A percentile compares a stretch with the other conserved stretches of the same genome.
Evolutionary conservation across 1,140 invertebrate species (phyloP).

Genomic region (Battus philenor): DNA sequence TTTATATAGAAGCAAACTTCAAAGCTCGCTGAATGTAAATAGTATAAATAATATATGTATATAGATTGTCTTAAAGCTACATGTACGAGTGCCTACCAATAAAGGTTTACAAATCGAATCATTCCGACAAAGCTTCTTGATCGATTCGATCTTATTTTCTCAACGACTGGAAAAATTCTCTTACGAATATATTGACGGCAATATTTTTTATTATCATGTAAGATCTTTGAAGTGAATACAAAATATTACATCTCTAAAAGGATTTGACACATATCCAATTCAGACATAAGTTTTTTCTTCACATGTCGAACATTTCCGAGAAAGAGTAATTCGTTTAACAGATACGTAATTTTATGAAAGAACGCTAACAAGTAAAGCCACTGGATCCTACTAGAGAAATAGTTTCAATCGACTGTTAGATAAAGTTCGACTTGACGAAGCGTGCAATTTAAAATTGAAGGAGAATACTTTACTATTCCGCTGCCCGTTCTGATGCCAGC

Average conservation of each 20-base stretch:
- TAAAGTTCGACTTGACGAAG: conserved; percentile 47
- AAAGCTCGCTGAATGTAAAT: too few species aligned
- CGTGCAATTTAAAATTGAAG: conserved; percentile 45
- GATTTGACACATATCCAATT: conserved; percentile 16
- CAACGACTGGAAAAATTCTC: conserved; percentile 12
- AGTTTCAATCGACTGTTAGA: conserved; percentile 60
- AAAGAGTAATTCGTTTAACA: too few species aligned
- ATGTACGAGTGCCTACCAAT: too few species aligned
- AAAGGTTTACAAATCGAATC: conserved; percentile 16
- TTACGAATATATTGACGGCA: conserved; percentile 12
- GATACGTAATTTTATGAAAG: too few species aligned
- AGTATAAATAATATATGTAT: too few species aligned
- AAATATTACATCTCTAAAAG: conserved; percentile 16
- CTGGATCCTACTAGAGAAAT: conserved; percentile 48
- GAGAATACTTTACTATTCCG: background rate
- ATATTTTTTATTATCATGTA: conserved; percentile 14
- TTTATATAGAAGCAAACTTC: too few species aligned
- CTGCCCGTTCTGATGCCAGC: background rate
- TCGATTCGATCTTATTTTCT: conserved; percentile 14
- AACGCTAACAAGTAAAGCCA: conserved; percentile 19
- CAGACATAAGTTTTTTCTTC: background rate
- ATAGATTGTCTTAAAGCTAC: too few species aligned
- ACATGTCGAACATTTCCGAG: conserved; percentile 1
- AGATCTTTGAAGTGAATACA: conserved; percentile 15
- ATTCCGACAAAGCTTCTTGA: conserved; percentile 14